phyloP scores from a whole-genome alignment of 2,888 invertebrate species.

The Pecten maximus region DNA sequence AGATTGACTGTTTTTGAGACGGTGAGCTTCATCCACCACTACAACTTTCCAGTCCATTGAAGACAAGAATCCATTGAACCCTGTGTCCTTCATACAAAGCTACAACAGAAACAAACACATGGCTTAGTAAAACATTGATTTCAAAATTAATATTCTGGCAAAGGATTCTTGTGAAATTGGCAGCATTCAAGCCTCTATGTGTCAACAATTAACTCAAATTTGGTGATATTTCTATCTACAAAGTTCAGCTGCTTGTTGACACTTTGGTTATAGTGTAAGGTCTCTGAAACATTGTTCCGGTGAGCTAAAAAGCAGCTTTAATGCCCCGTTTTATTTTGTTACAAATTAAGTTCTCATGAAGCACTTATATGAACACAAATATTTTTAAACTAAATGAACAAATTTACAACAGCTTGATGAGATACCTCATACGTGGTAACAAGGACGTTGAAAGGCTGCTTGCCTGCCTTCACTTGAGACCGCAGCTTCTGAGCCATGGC shows the following conservation, averaged over 20 bases:
- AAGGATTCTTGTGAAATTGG: too few species aligned
- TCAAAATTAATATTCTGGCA: background rate
- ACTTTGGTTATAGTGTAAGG: too few species aligned
- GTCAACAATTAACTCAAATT: too few species aligned
- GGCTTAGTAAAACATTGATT: background rate
- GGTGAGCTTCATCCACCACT: slow-evolving; percentile 81
- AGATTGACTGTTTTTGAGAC: slow-evolving; percentile 81
- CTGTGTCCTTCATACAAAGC: slow-evolving; percentile 79
- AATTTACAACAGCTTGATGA: background rate
- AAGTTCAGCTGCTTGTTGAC: too few species aligned
- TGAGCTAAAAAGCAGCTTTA: too few species aligned
- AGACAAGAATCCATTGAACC: slow-evolving; percentile 65
- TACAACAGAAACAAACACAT: slow-evolving; percentile 50
- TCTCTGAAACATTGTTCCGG: too few species aligned
- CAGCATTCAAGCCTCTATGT: too few species aligned
- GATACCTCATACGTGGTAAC: slow-evolving; percentile 82
- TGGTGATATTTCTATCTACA: too few species aligned
- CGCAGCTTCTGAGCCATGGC: slow-evolving; percentile 69
- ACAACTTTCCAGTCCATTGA: slow-evolving; percentile 74
- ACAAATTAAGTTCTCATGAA: too few species aligned
- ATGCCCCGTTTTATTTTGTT: too few species aligned
- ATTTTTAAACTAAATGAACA: too few species aligned
- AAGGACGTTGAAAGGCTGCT: slow-evolving; percentile 75
- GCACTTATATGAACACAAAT: too few species aligned
- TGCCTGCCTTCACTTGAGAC: slow-evolving; percentile 59